A percentile compares a stretch with the other conserved stretches of the same genome.
phyloP scores from a whole-genome alignment of 35 echinoderm and acorn worm species.

The Diadema setosum region DNA sequence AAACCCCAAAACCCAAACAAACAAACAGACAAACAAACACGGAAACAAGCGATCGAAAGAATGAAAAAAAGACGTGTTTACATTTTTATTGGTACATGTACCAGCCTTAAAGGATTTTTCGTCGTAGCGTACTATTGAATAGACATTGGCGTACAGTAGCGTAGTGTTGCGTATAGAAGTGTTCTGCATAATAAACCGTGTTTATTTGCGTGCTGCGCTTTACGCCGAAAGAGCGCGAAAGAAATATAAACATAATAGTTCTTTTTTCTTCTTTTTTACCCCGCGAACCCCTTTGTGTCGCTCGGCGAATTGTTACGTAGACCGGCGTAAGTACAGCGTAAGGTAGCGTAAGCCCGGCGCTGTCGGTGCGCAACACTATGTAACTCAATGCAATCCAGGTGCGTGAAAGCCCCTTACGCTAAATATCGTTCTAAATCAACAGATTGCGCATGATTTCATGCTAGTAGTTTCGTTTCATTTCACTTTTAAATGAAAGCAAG shows the following conservation, averaged over 20 bases:
- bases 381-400: not conserved
- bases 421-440: too few relatives aligned
- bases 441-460: too few relatives aligned
- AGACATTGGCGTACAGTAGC: not conserved
- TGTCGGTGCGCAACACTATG: too few relatives aligned
- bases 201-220: not conserved
- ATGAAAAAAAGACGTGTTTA: too few relatives aligned
- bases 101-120: too few relatives aligned
- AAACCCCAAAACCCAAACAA: too few relatives aligned
- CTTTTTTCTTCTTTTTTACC: not conserved
- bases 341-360: not conserved
- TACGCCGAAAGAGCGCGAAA: not conserved
- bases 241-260: not conserved
- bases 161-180: not conserved
- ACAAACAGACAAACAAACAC: too few relatives aligned
- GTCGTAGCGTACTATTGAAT: too few relatives aligned
- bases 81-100: too few relatives aligned
- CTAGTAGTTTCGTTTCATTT: too few relatives aligned
- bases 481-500: too few relatives aligned
- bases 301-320: not conserved
- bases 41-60: too few relatives aligned
- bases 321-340: not conserved
- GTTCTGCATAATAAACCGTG: not conserved
- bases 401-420: not conserved
- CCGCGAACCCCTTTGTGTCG: not conserved